Conservation (phyloP, 2,888 invertebrate species). For the Nephrotoma appendiculata region DNA sequence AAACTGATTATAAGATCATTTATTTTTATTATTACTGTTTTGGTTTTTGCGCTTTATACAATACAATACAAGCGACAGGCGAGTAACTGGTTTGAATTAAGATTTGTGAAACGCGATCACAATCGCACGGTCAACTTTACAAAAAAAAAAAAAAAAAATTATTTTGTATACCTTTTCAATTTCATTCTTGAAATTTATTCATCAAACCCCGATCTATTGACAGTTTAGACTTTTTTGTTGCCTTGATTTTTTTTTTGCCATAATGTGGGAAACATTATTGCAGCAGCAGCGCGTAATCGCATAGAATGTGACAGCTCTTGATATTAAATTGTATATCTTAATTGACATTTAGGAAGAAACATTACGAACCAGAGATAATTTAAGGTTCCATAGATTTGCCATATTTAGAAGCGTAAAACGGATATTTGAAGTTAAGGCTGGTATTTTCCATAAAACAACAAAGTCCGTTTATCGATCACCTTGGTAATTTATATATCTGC, state of each 20-base stretch:
- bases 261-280: background rate
- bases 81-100: background rate
- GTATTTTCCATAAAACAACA: background rate
- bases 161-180: background rate
- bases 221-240: background rate
- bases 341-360: background rate
- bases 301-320: background rate
- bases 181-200: background rate
- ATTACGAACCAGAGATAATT: too few species aligned
- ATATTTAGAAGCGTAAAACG: too few species aligned
- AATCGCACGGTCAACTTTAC: background rate
- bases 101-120: background rate
- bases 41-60: background rate
- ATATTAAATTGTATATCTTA: background rate
- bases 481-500: background rate
- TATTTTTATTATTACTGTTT: background rate
- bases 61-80: background rate
- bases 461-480: background rate
- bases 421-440: too few species aligned
- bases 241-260: background rate
- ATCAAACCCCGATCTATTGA: background rate
- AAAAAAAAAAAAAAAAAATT: background rate
- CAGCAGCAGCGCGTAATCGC: background rate
- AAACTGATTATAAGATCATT: background rate
- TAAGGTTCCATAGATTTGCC: too few species aligned